Percentiles rank a stretch among this genome's conserved stretches.
phyloP scores from a whole-genome alignment of 2,797 vertebrate genomes.

The Acanthopagrus latus region DNA sequence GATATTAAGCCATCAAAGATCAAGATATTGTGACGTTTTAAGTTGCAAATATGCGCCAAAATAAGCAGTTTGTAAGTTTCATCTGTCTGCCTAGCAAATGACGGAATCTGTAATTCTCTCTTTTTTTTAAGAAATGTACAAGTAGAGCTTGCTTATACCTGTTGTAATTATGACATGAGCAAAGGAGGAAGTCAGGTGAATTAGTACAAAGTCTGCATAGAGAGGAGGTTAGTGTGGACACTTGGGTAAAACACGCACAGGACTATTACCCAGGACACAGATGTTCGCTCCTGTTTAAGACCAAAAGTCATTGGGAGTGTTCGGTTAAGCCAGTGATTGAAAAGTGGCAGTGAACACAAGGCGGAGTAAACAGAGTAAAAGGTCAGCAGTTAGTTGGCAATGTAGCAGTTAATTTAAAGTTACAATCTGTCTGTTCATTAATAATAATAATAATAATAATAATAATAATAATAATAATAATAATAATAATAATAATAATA shows the following conservation, averaged over 20 bases:
- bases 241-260: neutral
- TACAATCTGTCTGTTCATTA: too few species aligned
- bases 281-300: neutral
- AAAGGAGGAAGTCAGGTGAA: neutral
- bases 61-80: neutral
- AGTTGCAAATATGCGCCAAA: fast-evolving
- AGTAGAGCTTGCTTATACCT: neutral
- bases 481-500: too few species aligned
- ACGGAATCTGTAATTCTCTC: neutral
- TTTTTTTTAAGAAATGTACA: neutral
- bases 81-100: neutral
- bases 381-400: too few species aligned
- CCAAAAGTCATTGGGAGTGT: too few species aligned
- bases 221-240: neutral
- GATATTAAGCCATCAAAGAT: too few species aligned
- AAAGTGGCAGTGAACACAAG: too few species aligned
- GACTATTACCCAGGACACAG: neutral
- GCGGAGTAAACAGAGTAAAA: too few species aligned
- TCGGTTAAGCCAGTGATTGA: too few species aligned
- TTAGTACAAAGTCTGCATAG: neutral
- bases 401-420: too few species aligned
- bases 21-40: neutral
- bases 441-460: too few species aligned
- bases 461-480: too few species aligned
- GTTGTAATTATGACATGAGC: neutral